A percentile compares a stretch with the other conserved stretches of the same genome.
phyloP scores from a whole-genome alignment of 2,888 invertebrate species.

The Plebejus argus region DNA sequence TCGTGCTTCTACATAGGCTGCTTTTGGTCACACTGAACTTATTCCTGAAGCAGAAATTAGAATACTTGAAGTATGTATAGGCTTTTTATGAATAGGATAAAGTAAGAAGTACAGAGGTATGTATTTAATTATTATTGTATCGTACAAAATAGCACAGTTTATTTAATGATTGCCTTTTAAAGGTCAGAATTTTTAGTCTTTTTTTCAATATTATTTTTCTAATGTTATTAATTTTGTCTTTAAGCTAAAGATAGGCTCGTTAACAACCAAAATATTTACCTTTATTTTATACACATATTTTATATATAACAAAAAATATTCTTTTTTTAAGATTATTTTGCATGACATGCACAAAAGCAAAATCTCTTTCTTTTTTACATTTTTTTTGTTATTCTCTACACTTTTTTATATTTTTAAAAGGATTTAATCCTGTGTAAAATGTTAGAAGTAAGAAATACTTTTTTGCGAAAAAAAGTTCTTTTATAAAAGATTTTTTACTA shows the following conservation, averaged over 20 bases:
- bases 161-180: background rate
- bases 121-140: background rate
- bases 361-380: background rate
- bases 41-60: background rate
- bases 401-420: background rate
- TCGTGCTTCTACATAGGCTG: background rate
- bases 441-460: background rate
- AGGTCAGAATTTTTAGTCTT: background rate
- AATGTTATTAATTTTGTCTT: background rate
- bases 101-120: background rate
- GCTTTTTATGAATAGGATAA: background rate
- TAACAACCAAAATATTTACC: too few relatives aligned
- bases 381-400: background rate
- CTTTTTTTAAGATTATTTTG: background rate
- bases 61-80: background rate
- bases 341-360: background rate
- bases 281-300: background rate
- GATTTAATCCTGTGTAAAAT: background rate
- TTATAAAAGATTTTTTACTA: too few relatives aligned
- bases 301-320: background rate
- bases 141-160: slow-evolving; percentile 9
- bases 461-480: background rate
- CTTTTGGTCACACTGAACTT: background rate
- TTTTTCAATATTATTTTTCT: background rate
- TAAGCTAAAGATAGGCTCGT: background rate